Conservation (phyloP, 2,797 vertebrate species). For the Rhinella marina region DNA sequence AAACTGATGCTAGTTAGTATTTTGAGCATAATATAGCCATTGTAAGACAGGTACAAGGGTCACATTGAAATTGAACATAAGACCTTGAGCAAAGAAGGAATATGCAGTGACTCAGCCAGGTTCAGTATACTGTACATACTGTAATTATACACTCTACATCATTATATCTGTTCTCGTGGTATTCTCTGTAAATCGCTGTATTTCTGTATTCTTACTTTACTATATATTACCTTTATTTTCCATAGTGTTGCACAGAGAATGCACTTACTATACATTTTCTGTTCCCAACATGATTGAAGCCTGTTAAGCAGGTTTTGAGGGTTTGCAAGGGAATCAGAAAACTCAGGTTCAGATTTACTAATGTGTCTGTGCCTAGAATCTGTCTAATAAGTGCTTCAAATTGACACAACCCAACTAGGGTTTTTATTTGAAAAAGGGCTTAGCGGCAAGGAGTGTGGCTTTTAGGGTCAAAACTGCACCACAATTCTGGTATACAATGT, state of each 20-base stretch:
- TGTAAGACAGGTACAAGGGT: not conserved
- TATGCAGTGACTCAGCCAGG: not conserved
- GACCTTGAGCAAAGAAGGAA: not conserved
- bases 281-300: not conserved
- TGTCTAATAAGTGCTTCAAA: too few relatives aligned
- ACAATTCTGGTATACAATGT: too few relatives aligned
- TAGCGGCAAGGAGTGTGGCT: too few relatives aligned
- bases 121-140: not conserved
- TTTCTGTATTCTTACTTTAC: not conserved
- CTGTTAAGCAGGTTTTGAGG: too few relatives aligned
- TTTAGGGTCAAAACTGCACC: too few relatives aligned
- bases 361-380: too few relatives aligned
- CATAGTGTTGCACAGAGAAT: not conserved
- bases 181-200: not conserved
- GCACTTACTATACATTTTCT: not conserved
- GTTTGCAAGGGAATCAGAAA: not conserved
- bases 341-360: too few relatives aligned
- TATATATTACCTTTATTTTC: not conserved
- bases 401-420: too few relatives aligned
- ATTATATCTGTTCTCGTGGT: too few relatives aligned
- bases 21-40: not conserved
- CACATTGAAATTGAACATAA: not conserved
- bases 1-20: not conserved
- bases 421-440: too few relatives aligned
- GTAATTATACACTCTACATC: not conserved